Percentiles rank a stretch among this genome's conserved stretches.
Conservation (phyloP, 1,140 invertebrate species). For the Macrostomum lignano region DNA sequence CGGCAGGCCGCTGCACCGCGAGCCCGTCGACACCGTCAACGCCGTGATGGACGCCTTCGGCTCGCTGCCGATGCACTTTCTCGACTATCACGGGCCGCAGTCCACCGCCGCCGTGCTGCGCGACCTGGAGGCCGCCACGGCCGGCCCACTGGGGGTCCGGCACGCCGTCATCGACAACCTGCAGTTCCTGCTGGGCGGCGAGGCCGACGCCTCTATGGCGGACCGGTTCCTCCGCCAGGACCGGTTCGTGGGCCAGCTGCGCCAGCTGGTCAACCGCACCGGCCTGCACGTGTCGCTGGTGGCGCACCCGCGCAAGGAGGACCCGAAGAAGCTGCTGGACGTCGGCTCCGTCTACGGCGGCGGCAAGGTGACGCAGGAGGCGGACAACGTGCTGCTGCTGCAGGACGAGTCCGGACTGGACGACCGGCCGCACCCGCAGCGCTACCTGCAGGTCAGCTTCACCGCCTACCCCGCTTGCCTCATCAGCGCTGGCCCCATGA, state of each 20-base stretch:
- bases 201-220: conserved; percentile 31
- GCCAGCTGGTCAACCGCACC: conserved; percentile 58
- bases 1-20: conserved; percentile 4
- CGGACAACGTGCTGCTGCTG: conserved; percentile 78
- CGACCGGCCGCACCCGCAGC: no score
- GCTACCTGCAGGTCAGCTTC: no score
- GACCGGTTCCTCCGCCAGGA: conserved; percentile 71
- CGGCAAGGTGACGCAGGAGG: conserved; percentile 78
- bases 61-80: no score
- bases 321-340: conserved; percentile 38
- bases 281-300: conserved; percentile 87
- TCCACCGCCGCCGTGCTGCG: no score
- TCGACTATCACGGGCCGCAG: no score
- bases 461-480: no score
- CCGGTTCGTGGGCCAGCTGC: conserved; percentile 50
- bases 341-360: conserved; percentile 61
- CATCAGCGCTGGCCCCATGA: no score
- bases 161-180: conserved; percentile 94
- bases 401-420: no score
- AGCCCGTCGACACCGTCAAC: no score
- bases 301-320: conserved; percentile 79
- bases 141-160: conserved; percentile 11
- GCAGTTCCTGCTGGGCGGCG: conserved; percentile 84
- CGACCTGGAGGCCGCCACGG: conserved; percentile 1
- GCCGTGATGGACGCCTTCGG: no score